These are phyloP conservation scores for Epinephelus awoara DNA, from an alignment of 2,797 vertebrate species.

Conservation along the genomic window DNA sequence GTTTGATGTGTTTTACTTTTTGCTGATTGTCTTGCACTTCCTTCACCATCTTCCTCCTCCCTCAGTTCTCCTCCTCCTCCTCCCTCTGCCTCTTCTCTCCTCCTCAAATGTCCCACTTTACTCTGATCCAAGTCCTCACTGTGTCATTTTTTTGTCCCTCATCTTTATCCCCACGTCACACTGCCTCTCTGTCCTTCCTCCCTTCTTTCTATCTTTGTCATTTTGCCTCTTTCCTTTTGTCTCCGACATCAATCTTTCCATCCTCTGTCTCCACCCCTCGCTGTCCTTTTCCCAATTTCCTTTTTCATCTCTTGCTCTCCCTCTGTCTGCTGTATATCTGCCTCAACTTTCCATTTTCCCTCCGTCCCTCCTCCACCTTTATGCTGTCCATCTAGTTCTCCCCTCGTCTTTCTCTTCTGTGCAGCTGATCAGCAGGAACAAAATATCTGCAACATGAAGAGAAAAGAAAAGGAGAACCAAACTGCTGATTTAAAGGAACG, in stretches of 20 bases:
- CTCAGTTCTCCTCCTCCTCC: constrained; percentile 4
- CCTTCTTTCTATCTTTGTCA: background rate
- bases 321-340: constrained; percentile 4
- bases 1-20: background rate
- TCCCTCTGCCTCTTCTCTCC: constrained; percentile 8
- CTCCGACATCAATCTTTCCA: constrained; percentile 24
- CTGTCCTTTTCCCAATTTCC: background rate
- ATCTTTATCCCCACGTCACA: constrained; percentile 3
- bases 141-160: background rate
- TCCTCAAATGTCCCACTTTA: constrained; percentile 24
- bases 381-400: too few relatives aligned
- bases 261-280: constrained; percentile 9
- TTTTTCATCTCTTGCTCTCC: background rate
- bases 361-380: too few relatives aligned
- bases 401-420: too few relatives aligned
- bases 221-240: constrained; percentile 17
- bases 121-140: background rate
- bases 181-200: background rate
- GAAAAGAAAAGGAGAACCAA: too few relatives aligned
- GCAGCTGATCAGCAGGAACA: background rate
- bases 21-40: background rate
- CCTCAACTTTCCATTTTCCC: background rate
- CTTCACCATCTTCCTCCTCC: background rate
- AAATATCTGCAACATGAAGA: background rate
- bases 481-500: too few relatives aligned